phyloP scores from a whole-genome alignment of 1,140 invertebrate genomes.

The Polyergus mexicanus region DNA sequence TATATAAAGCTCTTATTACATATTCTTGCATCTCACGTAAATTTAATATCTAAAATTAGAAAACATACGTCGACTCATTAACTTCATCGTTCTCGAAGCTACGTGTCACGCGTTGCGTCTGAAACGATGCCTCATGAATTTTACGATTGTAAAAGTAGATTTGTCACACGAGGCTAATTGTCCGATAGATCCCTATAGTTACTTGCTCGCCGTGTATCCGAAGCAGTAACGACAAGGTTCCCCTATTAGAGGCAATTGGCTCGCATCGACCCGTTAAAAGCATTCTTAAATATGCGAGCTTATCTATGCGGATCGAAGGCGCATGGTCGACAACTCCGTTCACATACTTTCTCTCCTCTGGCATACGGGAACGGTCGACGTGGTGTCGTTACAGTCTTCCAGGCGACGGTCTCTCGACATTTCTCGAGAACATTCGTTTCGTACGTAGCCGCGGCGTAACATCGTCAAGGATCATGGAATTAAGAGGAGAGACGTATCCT shows the following conservation, averaged over 20 bases:
- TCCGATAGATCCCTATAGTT: conserved; percentile 56
- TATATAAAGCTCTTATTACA: neutral
- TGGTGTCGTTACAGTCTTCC: conserved; percentile 53
- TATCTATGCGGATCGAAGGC: conserved; percentile 80
- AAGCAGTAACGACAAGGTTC: conserved; percentile 74
- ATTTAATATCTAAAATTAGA: neutral
- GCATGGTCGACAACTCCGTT: conserved; percentile 62
- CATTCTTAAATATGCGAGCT: conserved; percentile 82
- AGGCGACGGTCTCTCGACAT: conserved; percentile 1
- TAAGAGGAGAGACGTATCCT: conserved; percentile 58
- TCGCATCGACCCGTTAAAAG: conserved; percentile 78
- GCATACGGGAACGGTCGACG: neutral
- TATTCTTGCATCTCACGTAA: neutral
- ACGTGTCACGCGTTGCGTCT: neutral
- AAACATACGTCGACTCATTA: neutral
- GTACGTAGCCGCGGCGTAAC: conserved; percentile 37
- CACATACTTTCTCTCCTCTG: conserved; percentile 45
- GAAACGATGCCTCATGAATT: neutral
- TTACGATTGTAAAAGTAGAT: conserved; percentile 43
- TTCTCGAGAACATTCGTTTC: conserved; percentile 27
- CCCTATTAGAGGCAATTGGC: conserved; percentile 78
- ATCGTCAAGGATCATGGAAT: conserved; percentile 64
- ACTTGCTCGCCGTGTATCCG: neutral
- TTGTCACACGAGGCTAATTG: conserved; percentile 68
- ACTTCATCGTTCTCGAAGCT: neutral